Evolutionary conservation across 2,113 vertebrate species (phyloP).

Genomic region (Tricholaema leucomelas): DNA sequence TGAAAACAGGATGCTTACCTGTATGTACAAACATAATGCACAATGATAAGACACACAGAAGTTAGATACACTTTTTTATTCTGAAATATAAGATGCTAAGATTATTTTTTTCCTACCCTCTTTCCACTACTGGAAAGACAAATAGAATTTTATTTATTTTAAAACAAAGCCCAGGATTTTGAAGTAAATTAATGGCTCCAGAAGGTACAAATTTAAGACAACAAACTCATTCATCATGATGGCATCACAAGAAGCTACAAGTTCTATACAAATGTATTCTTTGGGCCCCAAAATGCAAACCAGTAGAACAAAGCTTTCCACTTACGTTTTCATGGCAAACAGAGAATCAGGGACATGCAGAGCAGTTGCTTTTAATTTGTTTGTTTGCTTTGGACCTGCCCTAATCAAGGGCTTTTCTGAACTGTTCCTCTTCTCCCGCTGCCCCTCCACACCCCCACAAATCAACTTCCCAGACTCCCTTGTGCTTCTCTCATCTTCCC

Average conservation of each 20-base stretch:
- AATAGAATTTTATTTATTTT: not conserved
- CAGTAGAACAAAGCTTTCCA: not conserved
- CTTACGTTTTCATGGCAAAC: not conserved
- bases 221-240: not conserved
- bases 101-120: not conserved
- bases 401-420: constrained; percentile 73
- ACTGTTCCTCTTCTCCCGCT: not conserved
- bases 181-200: not conserved
- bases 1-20: not conserved
- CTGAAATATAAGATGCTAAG: not conserved
- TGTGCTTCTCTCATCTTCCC: not conserved
- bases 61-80: not conserved
- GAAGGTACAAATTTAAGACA: not conserved
- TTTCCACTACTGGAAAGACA: not conserved
- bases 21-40: not conserved
- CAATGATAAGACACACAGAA: not conserved
- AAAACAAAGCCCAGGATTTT: not conserved
- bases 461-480: not conserved
- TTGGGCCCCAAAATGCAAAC: not conserved
- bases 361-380: constrained; percentile 85
- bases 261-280: not conserved
- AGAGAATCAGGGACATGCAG: constrained; percentile 66
- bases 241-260: not conserved
- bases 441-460: not conserved
- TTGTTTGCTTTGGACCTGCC: constrained; percentile 86